A percentile compares a stretch with the other conserved stretches of the same genome.
These are phyloP conservation scores for Calameuta idolon DNA, from an alignment of 2,888 invertebrate genomes.

Conservation along the genomic window DNA sequence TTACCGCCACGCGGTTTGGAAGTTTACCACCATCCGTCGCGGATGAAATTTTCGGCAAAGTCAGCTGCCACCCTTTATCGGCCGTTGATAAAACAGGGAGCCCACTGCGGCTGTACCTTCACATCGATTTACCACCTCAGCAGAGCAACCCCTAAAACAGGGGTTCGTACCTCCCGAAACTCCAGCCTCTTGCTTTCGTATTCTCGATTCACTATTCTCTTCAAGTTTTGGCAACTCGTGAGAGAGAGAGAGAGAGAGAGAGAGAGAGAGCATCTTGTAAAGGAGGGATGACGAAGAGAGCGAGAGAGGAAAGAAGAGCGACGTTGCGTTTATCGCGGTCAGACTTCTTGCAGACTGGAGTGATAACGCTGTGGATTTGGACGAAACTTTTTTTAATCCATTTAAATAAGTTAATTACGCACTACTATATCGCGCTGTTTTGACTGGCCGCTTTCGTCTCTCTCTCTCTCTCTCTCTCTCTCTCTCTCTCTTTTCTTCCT, in stretches of 20 bases:
- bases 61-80: constrained; percentile 43
- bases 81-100: constrained; percentile 49
- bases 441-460: neutral
- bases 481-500: neutral
- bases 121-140: constrained; percentile 3
- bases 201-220: neutral
- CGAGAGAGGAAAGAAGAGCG: neutral
- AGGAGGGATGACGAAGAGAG: too few species aligned
- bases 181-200: neutral
- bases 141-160: constrained; percentile 3
- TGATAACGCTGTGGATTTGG: neutral
- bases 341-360: neutral
- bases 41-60: constrained; percentile 14
- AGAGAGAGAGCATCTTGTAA: neutral
- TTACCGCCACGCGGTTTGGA: constrained; percentile 55
- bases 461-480: neutral
- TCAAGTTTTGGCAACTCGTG: neutral
- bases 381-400: neutral
- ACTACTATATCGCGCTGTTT: neutral
- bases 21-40: constrained; percentile 37
- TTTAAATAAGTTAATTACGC: neutral
- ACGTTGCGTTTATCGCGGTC: neutral
- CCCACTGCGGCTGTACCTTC: neutral
- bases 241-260: too few species aligned
- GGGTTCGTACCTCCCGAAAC: neutral